Evolutionary conservation across 2,797 vertebrate genomes (phyloP), one percentile per base, ranked within the genome.

Genomic region (Ptychadena robeensis): DNA sequence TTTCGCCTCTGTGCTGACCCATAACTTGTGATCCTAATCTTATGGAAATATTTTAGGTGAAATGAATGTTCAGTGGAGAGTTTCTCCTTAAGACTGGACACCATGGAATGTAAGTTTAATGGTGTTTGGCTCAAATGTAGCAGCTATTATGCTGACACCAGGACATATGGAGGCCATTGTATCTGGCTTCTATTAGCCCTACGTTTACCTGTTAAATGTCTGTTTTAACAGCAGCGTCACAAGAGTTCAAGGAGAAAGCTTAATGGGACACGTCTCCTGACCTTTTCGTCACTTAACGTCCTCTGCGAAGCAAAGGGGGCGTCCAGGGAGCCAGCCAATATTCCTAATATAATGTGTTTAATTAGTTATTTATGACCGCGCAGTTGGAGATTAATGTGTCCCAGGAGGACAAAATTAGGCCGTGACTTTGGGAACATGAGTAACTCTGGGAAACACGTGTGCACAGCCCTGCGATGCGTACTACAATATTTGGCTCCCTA

Each of bases 211-310:
- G 89, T 89, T 90, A 89, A 89, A 90, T 86, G 83, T 32, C 84
- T 88, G 48, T 74, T 83, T 53, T 79, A 82, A 87, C 70, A 82
- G 34, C 69, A 86, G 91, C 66, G 82, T 89, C 89, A 91, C 88
- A 89, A 90, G 92, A 93, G 91, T 90, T 91, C 88, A 88, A 92
- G 87, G 88, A 92, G 88, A 90, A 92, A 91, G 81, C 90, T 90
- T 84, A 91, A 91, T 92, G 91, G 91, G 91, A 92, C 88, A 89
- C 65, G 28, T 89, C 88, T 89, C 86, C 63, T 92, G 90, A 91
- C 90, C 88, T 85, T 89, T 86, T 89, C 87, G 90, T 91, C 89
- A 88, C 90, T 91, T 89, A 89, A 90, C 89, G 89, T 91, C 91
- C 44, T 89, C 82, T 88, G 90, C 89, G 86, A 89, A 91, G 94